Conservation (phyloP, 1,140 invertebrate species). For the Leguminivora glycinivorella region DNA sequence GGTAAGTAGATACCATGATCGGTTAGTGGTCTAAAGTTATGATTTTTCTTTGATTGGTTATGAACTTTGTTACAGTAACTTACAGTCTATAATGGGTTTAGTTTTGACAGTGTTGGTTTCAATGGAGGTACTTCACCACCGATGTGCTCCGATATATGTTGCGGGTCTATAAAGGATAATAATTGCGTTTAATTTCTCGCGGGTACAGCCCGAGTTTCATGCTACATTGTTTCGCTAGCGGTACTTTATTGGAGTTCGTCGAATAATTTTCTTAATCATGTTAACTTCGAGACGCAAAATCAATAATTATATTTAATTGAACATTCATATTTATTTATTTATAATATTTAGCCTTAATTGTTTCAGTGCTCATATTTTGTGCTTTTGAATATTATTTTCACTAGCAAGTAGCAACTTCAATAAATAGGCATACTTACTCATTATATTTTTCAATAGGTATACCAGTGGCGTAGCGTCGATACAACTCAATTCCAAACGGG, state of each 20-base stretch:
- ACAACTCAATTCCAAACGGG: too few relatives aligned
- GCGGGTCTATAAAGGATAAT: conserved; percentile 51
- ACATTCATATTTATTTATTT: too few relatives aligned
- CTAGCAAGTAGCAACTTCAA: too few relatives aligned
- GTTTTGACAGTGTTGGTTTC: not conserved
- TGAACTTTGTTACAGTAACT: not conserved
- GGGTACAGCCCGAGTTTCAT: conserved; percentile 44
- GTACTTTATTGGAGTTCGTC: conserved; percentile 30
- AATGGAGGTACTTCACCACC: conserved; percentile 37
- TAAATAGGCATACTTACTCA: too few relatives aligned
- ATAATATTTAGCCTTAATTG: too few relatives aligned
- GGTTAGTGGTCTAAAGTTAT: not conserved
- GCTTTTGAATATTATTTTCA: too few relatives aligned
- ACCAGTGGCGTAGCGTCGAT: too few relatives aligned
- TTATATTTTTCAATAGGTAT: too few relatives aligned
- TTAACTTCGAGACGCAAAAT: not conserved
- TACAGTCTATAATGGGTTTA: not conserved
- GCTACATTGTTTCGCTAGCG: conserved; percentile 34
- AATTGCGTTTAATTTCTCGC: conserved; percentile 50
- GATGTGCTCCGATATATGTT: conserved; percentile 45
- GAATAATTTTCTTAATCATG: not conserved
- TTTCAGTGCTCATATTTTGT: too few relatives aligned
- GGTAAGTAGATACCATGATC: not conserved
- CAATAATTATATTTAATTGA: too few relatives aligned
- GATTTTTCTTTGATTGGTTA: conserved; percentile 3